These are phyloP conservation scores for Tinamus guttatus DNA, from an alignment of 2,113 vertebrate species.

Conservation along the genomic window DNA sequence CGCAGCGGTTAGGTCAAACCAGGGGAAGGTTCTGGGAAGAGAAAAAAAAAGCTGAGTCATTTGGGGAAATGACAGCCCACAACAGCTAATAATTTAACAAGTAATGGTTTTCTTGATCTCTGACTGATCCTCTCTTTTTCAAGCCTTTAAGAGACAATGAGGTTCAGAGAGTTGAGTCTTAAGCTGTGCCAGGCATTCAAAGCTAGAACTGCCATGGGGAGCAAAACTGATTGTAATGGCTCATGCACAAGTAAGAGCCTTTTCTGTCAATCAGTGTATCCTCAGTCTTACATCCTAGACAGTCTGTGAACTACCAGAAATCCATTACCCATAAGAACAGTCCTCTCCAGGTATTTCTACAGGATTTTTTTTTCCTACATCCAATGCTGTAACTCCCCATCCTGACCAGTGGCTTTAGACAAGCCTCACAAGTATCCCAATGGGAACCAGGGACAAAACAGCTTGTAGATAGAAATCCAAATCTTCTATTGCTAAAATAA, in stretches of 20 bases:
- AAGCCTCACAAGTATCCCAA: not conserved
- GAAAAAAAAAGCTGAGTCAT: not conserved
- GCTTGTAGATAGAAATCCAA: not conserved
- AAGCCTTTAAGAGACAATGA: not conserved
- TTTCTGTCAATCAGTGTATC: not conserved
- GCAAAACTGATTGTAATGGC: not conserved
- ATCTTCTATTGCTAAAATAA: not conserved
- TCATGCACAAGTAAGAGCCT: not conserved
- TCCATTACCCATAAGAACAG: not conserved
- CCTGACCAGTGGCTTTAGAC: not conserved
- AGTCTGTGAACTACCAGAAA: not conserved
- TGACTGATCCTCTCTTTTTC: not conserved
- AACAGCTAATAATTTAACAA: not conserved
- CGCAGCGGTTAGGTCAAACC: conserved; percentile 79
- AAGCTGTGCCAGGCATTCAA: not conserved
- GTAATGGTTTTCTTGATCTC: not conserved
- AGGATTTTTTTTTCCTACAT: not conserved
- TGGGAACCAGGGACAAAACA: not conserved
- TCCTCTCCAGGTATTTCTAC: not conserved
- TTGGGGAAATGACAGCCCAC: not conserved
- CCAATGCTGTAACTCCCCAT: not conserved
- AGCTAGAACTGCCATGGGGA: not conserved
- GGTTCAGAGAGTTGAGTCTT: not conserved
- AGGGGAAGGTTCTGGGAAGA: conserved; percentile 76
- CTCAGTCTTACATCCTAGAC: not conserved